A percentile compares a stretch with the other conserved stretches of the same genome.
Conservation (phyloP, 2,888 invertebrate species). For the Quadriops clusia region DNA sequence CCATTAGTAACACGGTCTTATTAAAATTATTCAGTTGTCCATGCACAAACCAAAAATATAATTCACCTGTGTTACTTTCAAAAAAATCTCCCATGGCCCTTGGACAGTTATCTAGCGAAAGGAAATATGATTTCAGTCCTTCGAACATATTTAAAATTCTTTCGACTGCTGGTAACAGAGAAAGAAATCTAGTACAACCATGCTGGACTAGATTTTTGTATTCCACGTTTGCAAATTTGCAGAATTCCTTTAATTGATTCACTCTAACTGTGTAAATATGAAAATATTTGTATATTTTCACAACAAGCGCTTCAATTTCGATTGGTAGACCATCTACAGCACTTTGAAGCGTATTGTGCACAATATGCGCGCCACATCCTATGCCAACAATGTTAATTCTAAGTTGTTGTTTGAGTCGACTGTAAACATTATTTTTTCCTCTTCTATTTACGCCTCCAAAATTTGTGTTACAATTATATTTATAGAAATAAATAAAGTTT, state of each 20-base stretch:
- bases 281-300: slow-evolving; percentile 28
- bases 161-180: slow-evolving; percentile 22
- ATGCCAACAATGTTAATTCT: slow-evolving; percentile 16
- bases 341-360: slow-evolving; percentile 24
- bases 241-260: slow-evolving; percentile 25
- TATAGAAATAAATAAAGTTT: slow-evolving; percentile 21
- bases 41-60: slow-evolving; percentile 9
- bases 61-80: slow-evolving; percentile 3
- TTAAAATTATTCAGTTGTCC: slow-evolving; percentile 8
- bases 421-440: slow-evolving; percentile 18
- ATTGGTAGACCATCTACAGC: slow-evolving; percentile 24
- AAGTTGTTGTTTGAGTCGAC: slow-evolving; percentile 17
- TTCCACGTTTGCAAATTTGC: slow-evolving; percentile 21
- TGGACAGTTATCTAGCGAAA: slow-evolving; percentile 20
- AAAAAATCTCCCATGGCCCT: slow-evolving; percentile 18
- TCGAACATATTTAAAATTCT: slow-evolving; percentile 22
- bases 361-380: slow-evolving; percentile 27
- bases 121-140: slow-evolving; percentile 21
- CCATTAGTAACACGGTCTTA: slow-evolving; percentile 6
- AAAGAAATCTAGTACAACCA: slow-evolving; percentile 21
- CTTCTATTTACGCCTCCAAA: slow-evolving; percentile 21
- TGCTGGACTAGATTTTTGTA: slow-evolving; percentile 21
- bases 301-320: slow-evolving; percentile 24
- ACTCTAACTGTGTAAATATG: slow-evolving; percentile 26
- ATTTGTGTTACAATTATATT: slow-evolving; percentile 25